Evolutionary conservation across 2,888 invertebrate species (phyloP), one percentile per base, ranked within the genome.

Genomic region (Erannis defoliaria): DNA sequence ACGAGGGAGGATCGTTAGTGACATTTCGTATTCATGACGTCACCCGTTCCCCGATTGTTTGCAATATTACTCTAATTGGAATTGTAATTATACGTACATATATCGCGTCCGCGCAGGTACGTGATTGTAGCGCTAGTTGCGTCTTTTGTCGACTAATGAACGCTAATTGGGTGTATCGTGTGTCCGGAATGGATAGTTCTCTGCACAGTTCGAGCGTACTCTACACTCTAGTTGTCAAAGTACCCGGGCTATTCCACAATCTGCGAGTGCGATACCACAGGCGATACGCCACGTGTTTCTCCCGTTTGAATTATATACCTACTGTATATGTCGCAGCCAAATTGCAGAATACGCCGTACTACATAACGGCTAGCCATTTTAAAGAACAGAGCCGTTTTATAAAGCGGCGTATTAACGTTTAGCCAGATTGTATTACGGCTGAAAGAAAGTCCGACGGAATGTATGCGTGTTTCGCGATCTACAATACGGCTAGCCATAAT

Each of bases 21-120:
- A 89, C 88, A 92, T 92, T 92, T 89, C 86, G 92, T 91, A 93
- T 93, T 92, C 93, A 92, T 91, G 90, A 89, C 91, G 90, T 87
- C 87, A 86, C 85, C 85, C 88, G 69, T 84, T 79, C 86, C 88
- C 88, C 92, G 90, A 91, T 93, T 92, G 92, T 93, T 93, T 93
- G 93, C 91, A 89, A 91, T 92, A 91, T 92, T 90, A 92, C 87
- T 90, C 90, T 92, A 93, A 93, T 92, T 93, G 92, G 85, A 85
- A 92, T 90, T 90, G 91, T 90, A 90, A 92, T 88, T 90, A 89
- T 85, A 81, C 74, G 85, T 84, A 88, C 84, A 56, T 57, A 86
- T 84, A 89, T 85, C 85, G 81, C 72, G 78, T 74, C 79, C 82
- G 72, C 82, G 73, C 55, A 54, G 73, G 74, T 81, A 86, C 84